A percentile compares a stretch with the other conserved stretches of the same genome.
These are phyloP conservation scores for Rhamphomyia laevipes DNA, from an alignment of 2,888 invertebrate genomes.

Conservation along the genomic window DNA sequence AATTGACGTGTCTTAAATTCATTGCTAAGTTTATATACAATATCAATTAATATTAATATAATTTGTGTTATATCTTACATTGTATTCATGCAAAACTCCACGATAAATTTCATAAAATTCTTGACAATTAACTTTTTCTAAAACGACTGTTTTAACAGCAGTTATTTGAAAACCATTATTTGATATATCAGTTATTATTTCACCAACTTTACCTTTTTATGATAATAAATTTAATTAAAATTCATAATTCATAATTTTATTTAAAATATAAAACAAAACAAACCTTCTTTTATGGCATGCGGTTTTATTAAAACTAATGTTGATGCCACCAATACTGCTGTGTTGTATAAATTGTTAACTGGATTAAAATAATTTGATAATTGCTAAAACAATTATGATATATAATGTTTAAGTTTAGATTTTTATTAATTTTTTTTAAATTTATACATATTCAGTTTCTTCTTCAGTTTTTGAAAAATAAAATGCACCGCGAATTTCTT, in stretches of 20 bases:
- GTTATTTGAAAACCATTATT: constrained; percentile 67
- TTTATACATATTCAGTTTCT: constrained; percentile 41
- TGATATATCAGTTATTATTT: constrained; percentile 59
- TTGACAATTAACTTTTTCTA: constrained; percentile 73
- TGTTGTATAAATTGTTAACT: constrained; percentile 38
- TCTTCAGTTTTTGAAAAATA: constrained; percentile 51
- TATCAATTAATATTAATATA: too few relatives aligned
- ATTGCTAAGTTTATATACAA: too few relatives aligned
- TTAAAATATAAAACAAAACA: too few relatives aligned
- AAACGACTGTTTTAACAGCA: constrained; percentile 65
- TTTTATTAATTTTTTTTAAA: not conserved
- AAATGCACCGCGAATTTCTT: constrained; percentile 54
- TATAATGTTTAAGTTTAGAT: not conserved
- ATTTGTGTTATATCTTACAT: constrained; percentile 37
- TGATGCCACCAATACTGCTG: constrained; percentile 50
- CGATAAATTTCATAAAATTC: constrained; percentile 91
- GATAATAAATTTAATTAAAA: not conserved
- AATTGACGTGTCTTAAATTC: too few relatives aligned
- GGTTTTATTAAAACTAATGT: constrained; percentile 83
- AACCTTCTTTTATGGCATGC: constrained; percentile 68
- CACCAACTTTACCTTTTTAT: constrained; percentile 42
- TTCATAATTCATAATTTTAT: not conserved
- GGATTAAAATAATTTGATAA: constrained; percentile 50
- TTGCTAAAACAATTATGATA: constrained; percentile 37
- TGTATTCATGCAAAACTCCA: constrained; percentile 69